A percentile compares a stretch with the other conserved stretches of the same genome.
Evolutionary conservation across 2,888 invertebrate species (phyloP).

Genomic region (Sialis lutaria): DNA sequence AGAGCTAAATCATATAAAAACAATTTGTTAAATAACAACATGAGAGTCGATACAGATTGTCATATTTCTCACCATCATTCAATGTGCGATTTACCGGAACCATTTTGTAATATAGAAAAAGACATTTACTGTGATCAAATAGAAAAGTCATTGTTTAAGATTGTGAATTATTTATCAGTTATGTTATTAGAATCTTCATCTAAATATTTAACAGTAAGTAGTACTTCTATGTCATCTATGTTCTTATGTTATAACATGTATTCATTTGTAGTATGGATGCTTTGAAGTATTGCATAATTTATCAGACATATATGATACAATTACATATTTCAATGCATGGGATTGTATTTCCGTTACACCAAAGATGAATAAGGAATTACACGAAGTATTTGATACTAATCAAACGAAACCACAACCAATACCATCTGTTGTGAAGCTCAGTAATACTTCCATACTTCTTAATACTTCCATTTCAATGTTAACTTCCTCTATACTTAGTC

Average conservation of each 20-base stretch:
- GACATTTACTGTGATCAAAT: conserved; percentile 16
- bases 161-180: conserved; percentile 31
- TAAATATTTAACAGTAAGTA: conserved; percentile 47
- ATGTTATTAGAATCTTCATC: conserved; percentile 41
- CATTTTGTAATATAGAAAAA: conserved; percentile 23
- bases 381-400: not conserved
- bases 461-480: conserved; percentile 25
- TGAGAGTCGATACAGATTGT: conserved; percentile 12
- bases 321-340: conserved; percentile 49
- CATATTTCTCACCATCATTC: conserved; percentile 25
- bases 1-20: conserved; percentile 27
- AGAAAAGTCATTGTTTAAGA: conserved; percentile 36
- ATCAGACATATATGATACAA: conserved; percentile 47
- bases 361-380: conserved; percentile 4
- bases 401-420: not conserved
- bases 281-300: conserved; percentile 49
- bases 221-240: not conserved
- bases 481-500: conserved; percentile 29
- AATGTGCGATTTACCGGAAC: conserved; percentile 32
- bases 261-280: conserved; percentile 37
- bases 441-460: conserved; percentile 18
- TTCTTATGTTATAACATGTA: not conserved
- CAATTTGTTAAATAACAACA: conserved; percentile 17
- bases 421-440: conserved; percentile 5
- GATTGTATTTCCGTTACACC: conserved; percentile 24